Evolutionary conservation across 2,113 vertebrate genomes (phyloP).

Genomic region (Tringa solitaria): DNA sequence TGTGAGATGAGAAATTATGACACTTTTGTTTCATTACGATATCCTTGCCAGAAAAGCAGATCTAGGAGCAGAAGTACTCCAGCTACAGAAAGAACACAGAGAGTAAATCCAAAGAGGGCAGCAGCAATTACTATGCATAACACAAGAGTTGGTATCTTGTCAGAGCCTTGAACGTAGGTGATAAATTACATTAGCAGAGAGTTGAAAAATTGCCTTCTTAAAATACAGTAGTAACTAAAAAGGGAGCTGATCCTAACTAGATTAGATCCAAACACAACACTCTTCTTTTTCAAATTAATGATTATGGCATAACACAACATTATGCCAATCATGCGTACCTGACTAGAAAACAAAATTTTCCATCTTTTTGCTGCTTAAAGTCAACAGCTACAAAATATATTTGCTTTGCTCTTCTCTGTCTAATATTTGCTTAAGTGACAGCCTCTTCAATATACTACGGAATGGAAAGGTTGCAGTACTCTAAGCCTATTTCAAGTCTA

Average conservation of each 20-base stretch:
- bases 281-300: not conserved
- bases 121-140: conserved; percentile 45
- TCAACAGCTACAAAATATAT: not conserved
- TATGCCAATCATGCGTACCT: not conserved
- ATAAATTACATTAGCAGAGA: conserved; percentile 47
- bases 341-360: not conserved
- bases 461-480: not conserved
- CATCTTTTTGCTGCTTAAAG: not conserved
- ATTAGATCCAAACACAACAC: conserved; percentile 20
- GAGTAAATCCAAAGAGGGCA: conserved; percentile 11
- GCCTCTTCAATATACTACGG: not conserved
- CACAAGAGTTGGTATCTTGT: conserved; percentile 12
- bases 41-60: not conserved
- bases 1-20: not conserved
- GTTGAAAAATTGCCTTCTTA: conserved; percentile 60
- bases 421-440: not conserved
- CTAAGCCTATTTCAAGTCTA: not conserved
- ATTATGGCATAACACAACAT: not conserved
- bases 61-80: not conserved
- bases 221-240: conserved; percentile 58
- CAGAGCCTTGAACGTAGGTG: conserved; percentile 30
- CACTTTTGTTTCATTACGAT: not conserved
- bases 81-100: not conserved
- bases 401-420: not conserved
- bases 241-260: conserved; percentile 31